A percentile compares a stretch with the other conserved stretches of the same genome.
These are phyloP conservation scores for Hydriomena furcata DNA, from an alignment of 2,888 invertebrate genomes.

Conservation along the genomic window DNA sequence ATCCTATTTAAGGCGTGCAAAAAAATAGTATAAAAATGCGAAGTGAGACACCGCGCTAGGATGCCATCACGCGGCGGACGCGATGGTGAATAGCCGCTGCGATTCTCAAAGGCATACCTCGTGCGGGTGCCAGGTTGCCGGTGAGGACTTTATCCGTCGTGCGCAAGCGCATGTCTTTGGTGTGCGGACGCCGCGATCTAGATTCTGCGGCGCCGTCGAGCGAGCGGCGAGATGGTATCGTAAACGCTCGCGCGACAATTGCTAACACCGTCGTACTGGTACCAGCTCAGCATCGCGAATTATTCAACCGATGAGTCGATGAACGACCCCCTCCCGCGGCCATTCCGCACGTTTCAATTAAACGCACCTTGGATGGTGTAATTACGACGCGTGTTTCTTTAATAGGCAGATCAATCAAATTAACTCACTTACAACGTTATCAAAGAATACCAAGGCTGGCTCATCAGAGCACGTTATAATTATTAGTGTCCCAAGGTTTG, in stretches of 20 bases:
- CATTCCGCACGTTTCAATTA: constrained; percentile 24
- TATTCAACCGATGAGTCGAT: constrained; percentile 63
- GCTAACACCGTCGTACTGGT: constrained; percentile 60
- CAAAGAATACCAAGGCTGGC: neutral
- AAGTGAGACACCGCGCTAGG: constrained; percentile 56
- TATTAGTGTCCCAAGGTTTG: neutral
- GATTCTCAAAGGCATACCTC: constrained; percentile 74
- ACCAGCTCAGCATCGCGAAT: constrained; percentile 61
- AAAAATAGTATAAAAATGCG: constrained; percentile 38
- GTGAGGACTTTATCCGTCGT: constrained; percentile 78
- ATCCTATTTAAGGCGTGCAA: constrained; percentile 35
- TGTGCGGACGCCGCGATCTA: constrained; percentile 73
- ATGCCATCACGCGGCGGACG: constrained; percentile 66
- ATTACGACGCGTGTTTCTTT: constrained; percentile 14
- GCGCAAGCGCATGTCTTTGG: constrained; percentile 73
- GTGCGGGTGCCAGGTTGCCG: constrained; percentile 56
- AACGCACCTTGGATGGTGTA: constrained; percentile 8
- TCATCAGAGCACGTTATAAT: neutral
- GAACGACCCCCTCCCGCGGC: constrained; percentile 3
- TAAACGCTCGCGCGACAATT: constrained; percentile 75
- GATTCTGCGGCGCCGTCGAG: constrained; percentile 68
- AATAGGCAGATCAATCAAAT: constrained; percentile 12
- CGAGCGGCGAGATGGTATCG: constrained; percentile 72
- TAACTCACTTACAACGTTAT: neutral
- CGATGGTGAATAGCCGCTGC: constrained; percentile 49